These are phyloP conservation scores for Cyclophora albipunctata DNA, from an alignment of 2,888 invertebrate genomes.

Conservation along the genomic window DNA sequence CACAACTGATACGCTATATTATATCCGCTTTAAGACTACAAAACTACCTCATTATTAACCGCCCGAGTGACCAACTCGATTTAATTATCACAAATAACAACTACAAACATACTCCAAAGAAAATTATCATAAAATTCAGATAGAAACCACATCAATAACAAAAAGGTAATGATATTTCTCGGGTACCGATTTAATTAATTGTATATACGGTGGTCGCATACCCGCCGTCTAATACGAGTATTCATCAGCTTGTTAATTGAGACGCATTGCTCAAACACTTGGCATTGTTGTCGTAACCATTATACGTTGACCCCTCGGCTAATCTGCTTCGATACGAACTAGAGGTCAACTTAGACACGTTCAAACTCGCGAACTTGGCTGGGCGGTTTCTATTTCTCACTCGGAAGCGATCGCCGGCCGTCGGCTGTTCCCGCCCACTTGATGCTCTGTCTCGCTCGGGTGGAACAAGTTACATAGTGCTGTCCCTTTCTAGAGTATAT, in stretches of 20 bases:
- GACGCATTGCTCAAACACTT: conserved; percentile 41
- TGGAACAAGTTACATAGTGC: conserved; percentile 24
- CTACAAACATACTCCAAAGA: neutral
- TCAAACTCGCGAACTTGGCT: conserved; percentile 39
- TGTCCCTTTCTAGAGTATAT: conserved; percentile 35
- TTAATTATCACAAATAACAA: conserved; percentile 5
- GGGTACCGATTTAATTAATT: conserved; percentile 4
- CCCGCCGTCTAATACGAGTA: conserved; percentile 30
- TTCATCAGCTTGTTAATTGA: conserved; percentile 35
- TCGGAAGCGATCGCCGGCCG: conserved; percentile 51
- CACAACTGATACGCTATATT: too few species aligned
- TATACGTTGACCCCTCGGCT: conserved; percentile 24
- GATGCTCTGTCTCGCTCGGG: conserved; percentile 37
- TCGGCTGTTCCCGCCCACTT: conserved; percentile 59
- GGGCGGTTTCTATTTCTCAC: conserved; percentile 58
- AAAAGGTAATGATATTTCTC: neutral
- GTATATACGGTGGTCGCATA: conserved; percentile 29
- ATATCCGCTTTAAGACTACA: too few species aligned
- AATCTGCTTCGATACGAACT: conserved; percentile 18
- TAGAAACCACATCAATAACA: conserved; percentile 11
- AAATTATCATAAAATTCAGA: conserved; percentile 8
- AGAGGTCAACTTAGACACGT: conserved; percentile 41
- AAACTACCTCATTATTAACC: too few species aligned
- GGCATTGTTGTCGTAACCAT: conserved; percentile 39
- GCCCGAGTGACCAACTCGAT: neutral